phyloP scores from a whole-genome alignment of 2,888 invertebrate species.

The Drosophila nigricruria region DNA sequence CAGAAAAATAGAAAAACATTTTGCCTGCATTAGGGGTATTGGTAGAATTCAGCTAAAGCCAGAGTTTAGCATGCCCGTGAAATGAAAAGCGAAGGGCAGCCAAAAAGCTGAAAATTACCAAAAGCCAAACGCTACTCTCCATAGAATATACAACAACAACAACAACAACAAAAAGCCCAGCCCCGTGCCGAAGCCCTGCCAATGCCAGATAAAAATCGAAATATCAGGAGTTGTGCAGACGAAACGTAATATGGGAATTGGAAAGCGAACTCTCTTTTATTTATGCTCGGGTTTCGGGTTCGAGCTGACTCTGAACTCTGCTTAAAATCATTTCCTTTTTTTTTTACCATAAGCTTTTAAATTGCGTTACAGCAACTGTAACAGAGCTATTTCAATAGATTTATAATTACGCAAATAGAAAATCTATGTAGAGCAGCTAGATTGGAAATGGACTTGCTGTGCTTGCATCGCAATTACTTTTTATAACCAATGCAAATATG shows the following conservation, averaged over 20 bases:
- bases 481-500: no score
- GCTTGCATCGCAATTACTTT: slow-evolving; percentile 1
- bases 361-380: slow-evolving; percentile 2
- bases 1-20: slow-evolving; percentile 52
- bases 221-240: slow-evolving; percentile 43
- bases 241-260: slow-evolving; percentile 46
- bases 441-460: neutral
- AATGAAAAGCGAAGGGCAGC: slow-evolving; percentile 70
- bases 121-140: slow-evolving; percentile 23
- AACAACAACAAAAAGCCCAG: no score
- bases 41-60: slow-evolving; percentile 45
- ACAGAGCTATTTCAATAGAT: neutral
- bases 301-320: neutral
- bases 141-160: slow-evolving; percentile 6
- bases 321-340: neutral
- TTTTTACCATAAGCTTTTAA: slow-evolving; percentile 2
- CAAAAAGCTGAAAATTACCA: slow-evolving; percentile 64
- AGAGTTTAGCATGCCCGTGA: slow-evolving; percentile 61
- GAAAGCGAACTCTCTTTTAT: slow-evolving; percentile 37
- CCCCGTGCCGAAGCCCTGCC: neutral
- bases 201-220: slow-evolving; percentile 30
- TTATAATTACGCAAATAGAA: slow-evolving; percentile 7
- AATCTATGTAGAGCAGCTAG: neutral
- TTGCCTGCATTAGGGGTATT: slow-evolving; percentile 50
- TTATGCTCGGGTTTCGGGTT: slow-evolving; percentile 20